Evolutionary conservation across 2,888 invertebrate genomes (phyloP).

Genomic region (Antheraea yamamai): DNA sequence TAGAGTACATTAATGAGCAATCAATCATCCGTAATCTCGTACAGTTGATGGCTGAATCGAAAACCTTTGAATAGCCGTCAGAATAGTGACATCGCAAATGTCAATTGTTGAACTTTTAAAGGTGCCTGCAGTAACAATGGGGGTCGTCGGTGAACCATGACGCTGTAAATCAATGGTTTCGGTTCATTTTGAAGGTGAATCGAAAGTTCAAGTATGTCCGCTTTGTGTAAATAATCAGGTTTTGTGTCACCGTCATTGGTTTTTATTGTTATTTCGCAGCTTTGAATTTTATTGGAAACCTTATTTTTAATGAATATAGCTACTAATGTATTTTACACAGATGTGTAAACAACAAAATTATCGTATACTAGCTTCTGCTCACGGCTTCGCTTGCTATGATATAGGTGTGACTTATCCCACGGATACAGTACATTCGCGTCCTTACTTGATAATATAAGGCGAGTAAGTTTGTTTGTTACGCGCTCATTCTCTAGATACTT

Average conservation of each 20-base stretch:
- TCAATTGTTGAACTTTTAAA: conserved; percentile 75
- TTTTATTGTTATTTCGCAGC: conserved; percentile 4
- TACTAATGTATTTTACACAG: no score
- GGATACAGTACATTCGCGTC: no score
- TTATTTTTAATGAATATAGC: neutral
- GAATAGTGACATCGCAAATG: conserved; percentile 69
- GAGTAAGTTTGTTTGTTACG: no score
- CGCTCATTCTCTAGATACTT: no score
- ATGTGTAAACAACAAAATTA: no score
- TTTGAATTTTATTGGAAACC: neutral
- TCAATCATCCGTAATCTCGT: conserved; percentile 42
- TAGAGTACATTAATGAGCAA: conserved; percentile 39
- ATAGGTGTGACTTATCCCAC: no score
- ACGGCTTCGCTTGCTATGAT: no score
- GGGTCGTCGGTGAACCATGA: conserved; percentile 63
- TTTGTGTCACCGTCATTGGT: neutral
- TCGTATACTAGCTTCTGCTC: no score
- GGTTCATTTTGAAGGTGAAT: conserved; percentile 60
- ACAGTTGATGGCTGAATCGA: conserved; percentile 47
- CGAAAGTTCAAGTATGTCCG: conserved; percentile 53
- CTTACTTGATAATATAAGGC: no score
- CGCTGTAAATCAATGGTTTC: conserved; percentile 65
- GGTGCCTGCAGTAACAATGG: conserved; percentile 58
- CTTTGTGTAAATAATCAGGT: conserved; percentile 9
- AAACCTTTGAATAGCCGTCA: conserved; percentile 51